Base-by-base conservation (phyloP, 2,113 vertebrate species). In the Shinisaurus crocodilurus region DNA sequence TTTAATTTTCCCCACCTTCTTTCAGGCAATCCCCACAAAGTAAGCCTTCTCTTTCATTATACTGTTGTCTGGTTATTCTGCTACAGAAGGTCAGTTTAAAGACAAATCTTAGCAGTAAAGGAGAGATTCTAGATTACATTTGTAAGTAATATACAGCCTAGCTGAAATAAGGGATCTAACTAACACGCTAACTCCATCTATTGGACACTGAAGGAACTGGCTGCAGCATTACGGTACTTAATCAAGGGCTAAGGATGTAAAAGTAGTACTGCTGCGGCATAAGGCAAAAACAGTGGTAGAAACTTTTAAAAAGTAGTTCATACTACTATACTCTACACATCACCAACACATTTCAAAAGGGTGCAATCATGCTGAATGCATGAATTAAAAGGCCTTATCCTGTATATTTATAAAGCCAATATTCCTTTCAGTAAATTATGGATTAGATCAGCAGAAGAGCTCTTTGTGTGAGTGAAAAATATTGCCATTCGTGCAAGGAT, bases 171-270 rank as follows among this genome's bases (percentile, higher is more conserved):
- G 16, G 15, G 45, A 25, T 32, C 57, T 85, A 67, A 79, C 75
- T 79, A 67, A 40, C 72, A 90, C 57, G 79, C 82, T 67, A 54
- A 8, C 72, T 67, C 72, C 88, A 85, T 67, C 88, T 90, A 63
- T 82, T 76, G 60, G 88, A 77, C 54, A 65, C 13, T 37, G 7
- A 85, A 67, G 9, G 34, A 84, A 85, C 13, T 85, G 43, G 23
- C 16, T n/a, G 32, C 60, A 63, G 12, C 3, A 63, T 23, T 20
- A 88, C 18, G 54, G 18, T 23, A 40, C 10, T 50, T 75, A 43
- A 9, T 83, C 37, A 74, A 69, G 40, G n/a, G 25, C 16, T 43
- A 57, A 87, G 27, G 69, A 3, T 16, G 18, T n/a, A 74, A 50
- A 65, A 27, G n/a, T 4, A 54, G 20, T 45, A 79, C 79, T 18